phyloP scores from a whole-genome alignment of 2,113 vertebrate species.

The Propithecus coquereli region DNA sequence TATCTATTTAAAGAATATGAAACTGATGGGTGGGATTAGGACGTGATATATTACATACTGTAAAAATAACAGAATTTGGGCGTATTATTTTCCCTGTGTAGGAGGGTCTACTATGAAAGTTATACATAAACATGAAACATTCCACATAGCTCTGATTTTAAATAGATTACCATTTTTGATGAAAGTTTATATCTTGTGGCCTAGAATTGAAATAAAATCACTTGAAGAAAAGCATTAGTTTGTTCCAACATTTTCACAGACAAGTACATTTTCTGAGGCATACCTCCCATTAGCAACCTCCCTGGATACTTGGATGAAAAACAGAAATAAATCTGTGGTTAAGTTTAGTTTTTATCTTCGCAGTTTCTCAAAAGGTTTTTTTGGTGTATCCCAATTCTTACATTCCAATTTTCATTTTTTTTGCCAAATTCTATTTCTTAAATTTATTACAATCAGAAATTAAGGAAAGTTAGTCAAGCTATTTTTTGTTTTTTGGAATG shows the following conservation, averaged over 20 bases:
- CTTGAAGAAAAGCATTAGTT: conserved; percentile 66
- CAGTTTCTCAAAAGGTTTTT: conserved; percentile 32
- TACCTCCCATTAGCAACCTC: conserved; percentile 63
- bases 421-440: conserved; percentile 49
- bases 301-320: conserved; percentile 57
- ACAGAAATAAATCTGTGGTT: conserved; percentile 54
- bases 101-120: conserved; percentile 72
- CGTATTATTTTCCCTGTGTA: conserved; percentile 70
- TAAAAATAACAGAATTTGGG: conserved; percentile 73
- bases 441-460: conserved; percentile 41
- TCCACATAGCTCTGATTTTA: conserved; percentile 71
- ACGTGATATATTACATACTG: conserved; percentile 63
- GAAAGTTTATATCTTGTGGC: conserved; percentile 75
- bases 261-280: conserved; percentile 48
- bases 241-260: conserved; percentile 67
- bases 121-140: conserved; percentile 78
- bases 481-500: not conserved
- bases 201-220: conserved; percentile 72
- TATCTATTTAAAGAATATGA: conserved; percentile 60
- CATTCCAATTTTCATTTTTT: conserved; percentile 1
- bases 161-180: conserved; percentile 79
- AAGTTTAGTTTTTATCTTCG: conserved; percentile 63
- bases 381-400: conserved; percentile 38
- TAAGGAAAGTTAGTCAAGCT: not conserved
- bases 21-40: conserved; percentile 53